Percentiles rank a stretch among this genome's conserved stretches.
Evolutionary conservation across 2,888 invertebrate species (phyloP).

Genomic region (Pseudanteris insignis): DNA sequence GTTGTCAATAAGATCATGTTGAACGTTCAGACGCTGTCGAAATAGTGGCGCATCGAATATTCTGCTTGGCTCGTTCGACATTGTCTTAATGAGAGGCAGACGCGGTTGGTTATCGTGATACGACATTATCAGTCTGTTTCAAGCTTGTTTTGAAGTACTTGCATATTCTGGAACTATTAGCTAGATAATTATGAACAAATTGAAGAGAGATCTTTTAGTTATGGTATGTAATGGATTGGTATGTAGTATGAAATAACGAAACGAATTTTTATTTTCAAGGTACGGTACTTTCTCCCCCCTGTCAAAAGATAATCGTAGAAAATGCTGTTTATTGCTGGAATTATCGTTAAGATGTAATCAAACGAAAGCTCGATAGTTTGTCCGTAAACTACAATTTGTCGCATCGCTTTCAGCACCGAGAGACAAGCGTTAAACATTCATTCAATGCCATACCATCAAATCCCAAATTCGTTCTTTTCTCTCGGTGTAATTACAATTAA

Average conservation of each 20-base stretch:
- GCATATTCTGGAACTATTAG: slow-evolving; percentile 30
- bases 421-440: too few species aligned
- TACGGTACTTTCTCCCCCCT: slow-evolving; percentile 36
- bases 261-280: slow-evolving; percentile 22
- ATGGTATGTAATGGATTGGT: slow-evolving; percentile 20
- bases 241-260: slow-evolving; percentile 26
- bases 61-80: neutral
- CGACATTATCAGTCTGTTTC: slow-evolving; percentile 1
- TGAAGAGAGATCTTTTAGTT: slow-evolving; percentile 13
- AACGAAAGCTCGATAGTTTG: slow-evolving; percentile 32
- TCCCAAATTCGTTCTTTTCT: too few species aligned
- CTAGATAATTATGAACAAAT: slow-evolving; percentile 9
- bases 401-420: too few species aligned
- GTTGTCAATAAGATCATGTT: neutral
- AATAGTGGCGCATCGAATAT: too few species aligned
- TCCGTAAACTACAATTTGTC: too few species aligned
- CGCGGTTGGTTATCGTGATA: slow-evolving; percentile 1
- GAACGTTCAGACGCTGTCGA: too few species aligned
- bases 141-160: slow-evolving; percentile 33
- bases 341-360: neutral
- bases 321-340: neutral
- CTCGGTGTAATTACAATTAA: too few species aligned
- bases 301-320: neutral
- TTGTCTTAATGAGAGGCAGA: neutral
- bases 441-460: too few species aligned